Evolutionary conservation across 1,140 invertebrate genomes (phyloP).

Genomic region (Gyrodactylus bullatarudis): DNA sequence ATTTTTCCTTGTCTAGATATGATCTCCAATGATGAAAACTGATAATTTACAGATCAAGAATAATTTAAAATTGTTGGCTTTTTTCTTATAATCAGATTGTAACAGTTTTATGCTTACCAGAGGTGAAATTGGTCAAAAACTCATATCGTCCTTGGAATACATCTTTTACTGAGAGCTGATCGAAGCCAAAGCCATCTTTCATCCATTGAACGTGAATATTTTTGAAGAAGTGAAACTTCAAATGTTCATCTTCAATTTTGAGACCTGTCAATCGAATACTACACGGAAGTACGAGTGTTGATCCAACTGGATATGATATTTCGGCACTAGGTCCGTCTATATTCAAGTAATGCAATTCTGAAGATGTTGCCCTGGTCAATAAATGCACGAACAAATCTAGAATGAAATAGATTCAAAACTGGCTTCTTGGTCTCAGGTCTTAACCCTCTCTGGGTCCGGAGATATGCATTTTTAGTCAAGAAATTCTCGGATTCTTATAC

Average conservation of each 20-base stretch:
- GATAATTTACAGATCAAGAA: too few species aligned
- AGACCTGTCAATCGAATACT: neutral
- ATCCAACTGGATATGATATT: neutral
- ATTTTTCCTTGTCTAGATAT: too few species aligned
- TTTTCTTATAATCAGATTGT: neutral
- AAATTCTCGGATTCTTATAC: too few species aligned
- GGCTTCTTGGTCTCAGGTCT: too few species aligned
- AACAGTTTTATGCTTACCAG: neutral
- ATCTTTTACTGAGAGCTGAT: neutral
- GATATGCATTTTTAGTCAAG: too few species aligned
- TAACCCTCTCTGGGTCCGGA: too few species aligned
- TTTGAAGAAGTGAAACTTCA: neutral
- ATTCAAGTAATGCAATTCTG: neutral
- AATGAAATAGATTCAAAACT: too few species aligned
- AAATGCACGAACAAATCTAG: too few species aligned
- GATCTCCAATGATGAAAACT: too few species aligned
- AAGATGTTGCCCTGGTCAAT: too few species aligned
- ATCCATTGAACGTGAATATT: neutral
- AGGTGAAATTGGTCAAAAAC: neutral
- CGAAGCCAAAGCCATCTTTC: neutral
- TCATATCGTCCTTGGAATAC: neutral
- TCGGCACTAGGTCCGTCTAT: neutral
- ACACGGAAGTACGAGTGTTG: neutral
- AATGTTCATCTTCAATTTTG: neutral
- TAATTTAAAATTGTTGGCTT: neutral